Percentiles rank a stretch among this genome's conserved stretches.
These are phyloP conservation scores for Acleris literana DNA, from an alignment of 2,888 invertebrate species.

Conservation along the genomic window DNA sequence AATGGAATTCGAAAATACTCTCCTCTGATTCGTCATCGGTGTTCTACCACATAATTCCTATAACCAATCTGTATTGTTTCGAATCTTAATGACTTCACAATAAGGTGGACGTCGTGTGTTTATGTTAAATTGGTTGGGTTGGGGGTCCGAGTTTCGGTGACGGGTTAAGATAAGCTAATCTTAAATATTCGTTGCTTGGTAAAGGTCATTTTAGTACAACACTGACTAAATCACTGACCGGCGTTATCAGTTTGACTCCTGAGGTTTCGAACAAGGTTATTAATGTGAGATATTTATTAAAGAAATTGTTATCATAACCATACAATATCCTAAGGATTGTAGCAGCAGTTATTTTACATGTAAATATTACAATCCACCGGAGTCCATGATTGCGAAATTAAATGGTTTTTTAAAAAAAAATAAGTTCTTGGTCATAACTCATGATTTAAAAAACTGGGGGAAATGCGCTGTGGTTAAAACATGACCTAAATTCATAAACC, in stretches of 20 bases:
- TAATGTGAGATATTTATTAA: conserved; percentile 21
- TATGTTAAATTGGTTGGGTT: conserved; percentile 4
- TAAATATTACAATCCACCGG: too few species aligned
- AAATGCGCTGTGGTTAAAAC: too few species aligned
- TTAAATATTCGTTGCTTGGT: conserved; percentile 58
- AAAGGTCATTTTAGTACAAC: conserved; percentile 49
- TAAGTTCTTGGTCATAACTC: too few species aligned
- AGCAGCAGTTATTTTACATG: too few species aligned
- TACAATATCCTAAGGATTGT: not conserved
- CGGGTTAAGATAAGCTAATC: conserved; percentile 62
- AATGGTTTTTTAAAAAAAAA: too few species aligned
- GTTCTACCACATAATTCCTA: conserved; percentile 48
- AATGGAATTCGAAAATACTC: conserved; percentile 57
- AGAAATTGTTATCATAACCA: not conserved
- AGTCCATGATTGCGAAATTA: too few species aligned
- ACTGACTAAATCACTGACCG: conserved; percentile 29
- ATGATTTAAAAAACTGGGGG: too few species aligned
- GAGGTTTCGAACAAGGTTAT: conserved; percentile 23
- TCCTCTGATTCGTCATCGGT: conserved; percentile 60
- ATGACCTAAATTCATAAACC: too few species aligned
- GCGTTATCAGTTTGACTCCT: conserved; percentile 29
- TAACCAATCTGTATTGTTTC: not conserved
- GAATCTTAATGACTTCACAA: conserved; percentile 2
- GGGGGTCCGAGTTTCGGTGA: conserved; percentile 44
- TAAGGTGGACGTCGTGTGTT: conserved; percentile 9